These are phyloP conservation scores for Sinhomidia bicolor DNA, from an alignment of 2,888 invertebrate genomes.

Conservation along the genomic window DNA sequence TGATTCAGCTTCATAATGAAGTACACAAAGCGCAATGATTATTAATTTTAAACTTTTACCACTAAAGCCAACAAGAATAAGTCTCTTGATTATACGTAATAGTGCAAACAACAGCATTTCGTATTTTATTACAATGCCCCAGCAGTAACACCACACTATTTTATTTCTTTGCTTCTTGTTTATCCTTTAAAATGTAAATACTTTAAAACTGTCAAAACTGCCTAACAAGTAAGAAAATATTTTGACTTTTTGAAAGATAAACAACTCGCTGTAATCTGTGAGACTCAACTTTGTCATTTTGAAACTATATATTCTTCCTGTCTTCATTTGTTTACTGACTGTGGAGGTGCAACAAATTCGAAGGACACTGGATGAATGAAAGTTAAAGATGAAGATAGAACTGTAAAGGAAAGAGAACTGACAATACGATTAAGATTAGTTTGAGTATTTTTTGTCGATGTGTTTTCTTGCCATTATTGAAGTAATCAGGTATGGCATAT, in stretches of 20 bases:
- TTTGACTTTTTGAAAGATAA: no score
- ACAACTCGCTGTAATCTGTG: neutral
- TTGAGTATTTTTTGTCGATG: neutral
- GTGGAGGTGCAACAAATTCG: neutral
- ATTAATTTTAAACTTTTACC: neutral
- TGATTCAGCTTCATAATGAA: neutral
- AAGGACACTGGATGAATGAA: neutral
- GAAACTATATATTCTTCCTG: neutral
- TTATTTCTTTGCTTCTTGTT: no score
- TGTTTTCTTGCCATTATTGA: neutral
- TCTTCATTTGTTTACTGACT: neutral
- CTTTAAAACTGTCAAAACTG: no score
- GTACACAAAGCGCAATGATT: neutral
- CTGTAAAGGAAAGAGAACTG: neutral
- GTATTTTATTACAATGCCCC: neutral
- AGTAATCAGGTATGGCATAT: neutral
- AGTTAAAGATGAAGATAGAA: neutral
- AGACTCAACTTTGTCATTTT: neutral
- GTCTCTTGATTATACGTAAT: neutral
- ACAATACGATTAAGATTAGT: neutral
- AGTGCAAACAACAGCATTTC: neutral
- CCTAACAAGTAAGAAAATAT: no score
- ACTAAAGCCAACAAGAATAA: neutral
- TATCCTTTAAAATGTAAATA: no score
- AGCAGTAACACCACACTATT: neutral